phyloP scores from a whole-genome alignment of 2,888 invertebrate species.

The Diogma glabrata region DNA sequence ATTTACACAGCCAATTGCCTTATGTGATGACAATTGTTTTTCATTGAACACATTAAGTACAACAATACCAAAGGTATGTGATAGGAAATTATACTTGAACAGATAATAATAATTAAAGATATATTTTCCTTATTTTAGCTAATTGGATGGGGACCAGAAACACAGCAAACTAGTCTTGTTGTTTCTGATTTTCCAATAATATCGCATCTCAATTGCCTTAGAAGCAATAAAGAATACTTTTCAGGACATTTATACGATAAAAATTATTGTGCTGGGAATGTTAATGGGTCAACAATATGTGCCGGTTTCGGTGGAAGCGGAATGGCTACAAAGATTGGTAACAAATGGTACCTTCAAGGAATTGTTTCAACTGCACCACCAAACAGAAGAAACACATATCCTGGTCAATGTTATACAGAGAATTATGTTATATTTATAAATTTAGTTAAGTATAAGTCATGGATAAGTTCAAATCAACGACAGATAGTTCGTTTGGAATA shows the following conservation, averaged over 20 bases:
- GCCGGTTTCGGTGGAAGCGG: slow-evolving; percentile 44
- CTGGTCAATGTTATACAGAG: slow-evolving; percentile 37
- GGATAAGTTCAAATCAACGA: slow-evolving; percentile 25
- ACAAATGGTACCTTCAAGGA: slow-evolving; percentile 15
- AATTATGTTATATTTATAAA: slow-evolving; percentile 40
- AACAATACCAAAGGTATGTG: neutral
- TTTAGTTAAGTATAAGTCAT: slow-evolving; percentile 27
- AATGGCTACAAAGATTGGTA: slow-evolving; percentile 27
- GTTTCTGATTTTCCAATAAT: slow-evolving; percentile 26
- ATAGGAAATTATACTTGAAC: no score
- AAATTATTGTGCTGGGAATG: slow-evolving; percentile 19
- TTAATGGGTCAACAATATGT: slow-evolving; percentile 35
- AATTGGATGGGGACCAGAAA: slow-evolving; percentile 31
- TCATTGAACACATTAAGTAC: neutral
- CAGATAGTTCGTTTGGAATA: no score
- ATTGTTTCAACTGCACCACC: slow-evolving; percentile 18
- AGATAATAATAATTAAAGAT: no score
- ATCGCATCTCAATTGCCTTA: slow-evolving; percentile 26
- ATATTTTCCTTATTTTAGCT: no score
- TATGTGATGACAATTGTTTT: neutral
- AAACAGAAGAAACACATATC: slow-evolving; percentile 22
- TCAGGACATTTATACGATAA: slow-evolving; percentile 13
- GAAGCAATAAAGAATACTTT: slow-evolving; percentile 17
- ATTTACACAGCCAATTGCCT: neutral
- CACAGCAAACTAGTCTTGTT: neutral